Percentiles rank a stretch among this genome's conserved stretches.
phyloP scores from a whole-genome alignment of 1,140 invertebrate species.

The Chrysoperla carnea region DNA sequence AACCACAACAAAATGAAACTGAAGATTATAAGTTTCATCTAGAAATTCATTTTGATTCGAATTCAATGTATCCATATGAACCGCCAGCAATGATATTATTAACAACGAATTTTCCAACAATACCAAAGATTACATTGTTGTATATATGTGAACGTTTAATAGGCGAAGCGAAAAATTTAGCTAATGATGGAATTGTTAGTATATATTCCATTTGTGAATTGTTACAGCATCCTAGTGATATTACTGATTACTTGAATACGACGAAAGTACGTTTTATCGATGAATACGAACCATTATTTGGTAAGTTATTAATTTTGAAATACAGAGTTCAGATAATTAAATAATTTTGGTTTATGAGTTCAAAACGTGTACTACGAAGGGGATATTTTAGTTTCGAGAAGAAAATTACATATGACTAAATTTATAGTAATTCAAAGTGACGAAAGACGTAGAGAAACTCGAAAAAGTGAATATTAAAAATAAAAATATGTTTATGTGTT shows the following conservation, averaged over 20 bases:
- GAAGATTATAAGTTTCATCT: slow-evolving; percentile 32
- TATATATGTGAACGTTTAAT: slow-evolving; percentile 41
- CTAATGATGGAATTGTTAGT: slow-evolving; percentile 43
- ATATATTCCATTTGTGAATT: slow-evolving; percentile 50
- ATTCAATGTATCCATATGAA: slow-evolving; percentile 51
- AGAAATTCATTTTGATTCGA: slow-evolving; percentile 52
- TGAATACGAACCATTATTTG: slow-evolving; percentile 2
- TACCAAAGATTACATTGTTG: slow-evolving; percentile 39
- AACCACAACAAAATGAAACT: slow-evolving; percentile 19
- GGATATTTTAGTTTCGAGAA: too few species aligned
- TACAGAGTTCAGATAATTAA: too few species aligned
- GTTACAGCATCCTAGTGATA: slow-evolving; percentile 45
- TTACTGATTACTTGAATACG: slow-evolving; percentile 35
- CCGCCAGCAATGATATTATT: slow-evolving; percentile 47
- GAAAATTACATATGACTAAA: too few species aligned
- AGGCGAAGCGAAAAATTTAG: slow-evolving; percentile 38
- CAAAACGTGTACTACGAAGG: too few species aligned
- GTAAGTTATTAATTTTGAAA: too few species aligned
- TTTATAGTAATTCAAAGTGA: too few species aligned
- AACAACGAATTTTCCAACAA: slow-evolving; percentile 25
- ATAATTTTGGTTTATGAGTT: too few species aligned
- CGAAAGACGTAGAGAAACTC: too few species aligned
- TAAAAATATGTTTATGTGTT: too few species aligned
- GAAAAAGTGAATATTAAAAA: too few species aligned
- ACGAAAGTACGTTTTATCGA: slow-evolving; percentile 34